A percentile compares a stretch with the other conserved stretches of the same genome.
Evolutionary conservation across 2,113 vertebrate species (phyloP).

Genomic region (Pan paniscus): DNA sequence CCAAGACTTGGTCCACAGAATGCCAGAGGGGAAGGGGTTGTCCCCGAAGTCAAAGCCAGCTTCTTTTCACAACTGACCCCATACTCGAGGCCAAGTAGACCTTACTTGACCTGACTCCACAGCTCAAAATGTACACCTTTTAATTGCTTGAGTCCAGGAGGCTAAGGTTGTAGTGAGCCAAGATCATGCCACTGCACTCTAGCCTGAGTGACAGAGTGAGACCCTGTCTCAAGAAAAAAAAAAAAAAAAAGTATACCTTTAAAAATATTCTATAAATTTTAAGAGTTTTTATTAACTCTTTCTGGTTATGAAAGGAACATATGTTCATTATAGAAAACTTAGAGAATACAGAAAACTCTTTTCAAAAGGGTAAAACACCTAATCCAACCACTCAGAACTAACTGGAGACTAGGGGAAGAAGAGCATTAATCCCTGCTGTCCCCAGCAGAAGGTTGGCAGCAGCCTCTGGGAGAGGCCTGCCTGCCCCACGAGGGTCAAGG

Average conservation of each 20-base stretch:
- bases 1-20: neutral
- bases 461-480: too few relatives aligned
- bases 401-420: neutral
- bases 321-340: neutral
- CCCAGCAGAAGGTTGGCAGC: neutral
- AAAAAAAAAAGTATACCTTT: neutral
- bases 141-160: too few relatives aligned
- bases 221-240: too few relatives aligned
- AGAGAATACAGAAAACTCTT: neutral
- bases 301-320: neutral
- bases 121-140: neutral
- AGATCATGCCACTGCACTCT: too few relatives aligned
- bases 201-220: too few relatives aligned
- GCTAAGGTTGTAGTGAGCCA: too few relatives aligned
- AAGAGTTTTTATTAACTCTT: neutral
- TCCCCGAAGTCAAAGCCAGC: neutral
- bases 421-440: neutral
- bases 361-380: neutral
- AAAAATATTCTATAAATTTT: neutral
- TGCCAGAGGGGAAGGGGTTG: rapidly evolving
- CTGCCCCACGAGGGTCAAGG: too few relatives aligned
- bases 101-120: neutral
- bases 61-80: neutral
- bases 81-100: neutral
- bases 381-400: neutral